These are phyloP conservation scores for Eunapius fragilis DNA, from an alignment of 37 sponge, comb jelly and placozoan genomes.

Conservation along the genomic window DNA sequence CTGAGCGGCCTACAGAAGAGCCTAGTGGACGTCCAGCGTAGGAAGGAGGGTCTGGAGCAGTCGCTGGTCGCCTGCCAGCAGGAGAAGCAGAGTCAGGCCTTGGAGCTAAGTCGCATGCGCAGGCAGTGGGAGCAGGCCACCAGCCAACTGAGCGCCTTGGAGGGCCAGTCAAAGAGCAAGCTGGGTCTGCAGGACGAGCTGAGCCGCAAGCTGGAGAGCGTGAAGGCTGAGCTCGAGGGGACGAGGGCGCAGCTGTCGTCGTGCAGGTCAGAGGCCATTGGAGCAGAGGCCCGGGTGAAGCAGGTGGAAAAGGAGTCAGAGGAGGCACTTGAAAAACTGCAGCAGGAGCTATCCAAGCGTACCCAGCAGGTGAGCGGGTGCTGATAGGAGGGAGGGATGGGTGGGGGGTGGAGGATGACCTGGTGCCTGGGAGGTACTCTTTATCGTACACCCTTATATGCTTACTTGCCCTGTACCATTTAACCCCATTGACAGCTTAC, in stretches of 20 bases:
- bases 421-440: no score
- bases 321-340: constrained; percentile 29
- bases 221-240: neutral
- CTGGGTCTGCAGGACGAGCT: neutral
- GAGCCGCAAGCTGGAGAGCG: neutral
- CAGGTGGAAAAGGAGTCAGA: constrained; percentile 34
- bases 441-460: no score
- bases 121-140: constrained; percentile 1
- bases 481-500: no score
- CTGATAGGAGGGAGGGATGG: neutral
- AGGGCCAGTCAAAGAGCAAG: neutral
- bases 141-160: neutral
- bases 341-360: constrained; percentile 59
- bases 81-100: constrained; percentile 27
- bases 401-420: neutral
- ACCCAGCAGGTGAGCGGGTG: constrained; percentile 66
- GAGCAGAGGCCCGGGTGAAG: neutral
- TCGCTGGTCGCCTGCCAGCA: neutral
- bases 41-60: constrained; percentile 10
- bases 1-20: constrained; percentile 1
- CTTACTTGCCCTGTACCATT: no score
- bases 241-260: constrained; percentile 17
- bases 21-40: constrained; percentile 14
- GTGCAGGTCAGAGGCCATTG: constrained; percentile 7
- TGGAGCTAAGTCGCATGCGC: constrained; percentile 7